These are phyloP conservation scores for Arion vulgaris DNA, from an alignment of 1,140 invertebrate genomes.

Conservation along the genomic window DNA sequence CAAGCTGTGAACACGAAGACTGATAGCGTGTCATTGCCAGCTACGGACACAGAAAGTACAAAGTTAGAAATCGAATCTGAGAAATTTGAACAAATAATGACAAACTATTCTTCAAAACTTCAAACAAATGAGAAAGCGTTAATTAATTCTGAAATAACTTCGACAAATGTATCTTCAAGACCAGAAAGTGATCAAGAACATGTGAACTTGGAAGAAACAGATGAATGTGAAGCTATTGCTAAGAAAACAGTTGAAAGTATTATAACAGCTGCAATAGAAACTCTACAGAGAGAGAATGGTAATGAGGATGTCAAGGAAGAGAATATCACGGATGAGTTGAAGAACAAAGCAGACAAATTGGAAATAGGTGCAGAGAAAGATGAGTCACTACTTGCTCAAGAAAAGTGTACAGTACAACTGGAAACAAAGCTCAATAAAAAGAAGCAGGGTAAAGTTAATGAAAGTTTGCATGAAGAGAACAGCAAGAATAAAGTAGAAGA, in stretches of 20 bases:
- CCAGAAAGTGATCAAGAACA: neutral
- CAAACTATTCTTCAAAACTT: neutral
- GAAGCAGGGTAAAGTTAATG: neutral
- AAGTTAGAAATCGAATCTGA: neutral
- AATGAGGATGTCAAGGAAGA: neutral
- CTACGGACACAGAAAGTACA: too few relatives aligned
- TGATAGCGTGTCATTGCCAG: neutral
- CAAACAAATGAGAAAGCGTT: neutral
- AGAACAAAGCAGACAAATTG: neutral
- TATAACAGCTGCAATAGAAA: neutral
- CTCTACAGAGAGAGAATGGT: neutral
- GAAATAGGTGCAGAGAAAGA: neutral
- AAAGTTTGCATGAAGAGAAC: conserved; percentile 11
- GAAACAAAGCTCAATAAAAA: neutral
- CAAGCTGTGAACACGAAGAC: too few relatives aligned
- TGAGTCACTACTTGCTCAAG: too few relatives aligned
- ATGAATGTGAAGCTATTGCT: neutral
- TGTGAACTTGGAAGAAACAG: neutral
- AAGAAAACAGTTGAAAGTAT: conserved; percentile 4
- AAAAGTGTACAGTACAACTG: neutral
- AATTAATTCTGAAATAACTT: neutral
- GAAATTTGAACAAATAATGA: neutral
- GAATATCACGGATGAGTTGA: neutral
- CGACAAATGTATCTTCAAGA: neutral
- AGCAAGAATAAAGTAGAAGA: neutral